phyloP scores from a whole-genome alignment of 1,140 invertebrate species.

The Nautilus pompilius region DNA sequence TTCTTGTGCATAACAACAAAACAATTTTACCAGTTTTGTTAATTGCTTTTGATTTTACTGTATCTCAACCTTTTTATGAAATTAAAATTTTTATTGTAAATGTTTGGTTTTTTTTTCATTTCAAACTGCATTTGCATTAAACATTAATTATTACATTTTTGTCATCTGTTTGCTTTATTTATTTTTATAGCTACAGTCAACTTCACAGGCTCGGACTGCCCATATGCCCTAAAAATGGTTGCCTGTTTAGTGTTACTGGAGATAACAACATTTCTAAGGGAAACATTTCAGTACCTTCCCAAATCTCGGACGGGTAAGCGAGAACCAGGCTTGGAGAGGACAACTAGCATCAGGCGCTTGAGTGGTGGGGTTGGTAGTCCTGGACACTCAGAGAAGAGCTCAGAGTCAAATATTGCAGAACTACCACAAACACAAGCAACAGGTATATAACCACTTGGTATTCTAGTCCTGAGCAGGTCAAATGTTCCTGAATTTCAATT shows the following conservation, averaged over 20 bases:
- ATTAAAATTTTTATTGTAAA: no score
- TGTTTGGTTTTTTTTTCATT: no score
- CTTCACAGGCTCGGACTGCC: slow-evolving; percentile 80
- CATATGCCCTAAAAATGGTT: slow-evolving; percentile 84
- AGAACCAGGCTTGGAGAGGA: slow-evolving; percentile 50
- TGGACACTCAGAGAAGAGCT: slow-evolving; percentile 51
- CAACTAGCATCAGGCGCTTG: slow-evolving; percentile 52
- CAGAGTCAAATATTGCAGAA: slow-evolving; percentile 45
- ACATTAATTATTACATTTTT: no score
- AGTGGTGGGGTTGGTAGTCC: slow-evolving; percentile 52
- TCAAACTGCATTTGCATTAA: no score
- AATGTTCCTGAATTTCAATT: no score
- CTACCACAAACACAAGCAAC: slow-evolving; percentile 35
- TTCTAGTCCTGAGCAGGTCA: no score
- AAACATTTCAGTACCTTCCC: slow-evolving; percentile 78
- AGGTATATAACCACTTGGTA: no score
- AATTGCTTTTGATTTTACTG: no score
- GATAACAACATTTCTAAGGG: slow-evolving; percentile 94
- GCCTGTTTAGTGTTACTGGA: slow-evolving; percentile 92
- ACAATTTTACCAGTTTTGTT: no score
- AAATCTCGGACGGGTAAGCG: slow-evolving; percentile 37
- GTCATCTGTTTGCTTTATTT: slow-evolving; percentile 9
- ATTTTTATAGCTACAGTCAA: slow-evolving; percentile 76
- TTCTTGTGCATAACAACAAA: no score
- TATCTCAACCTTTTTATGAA: no score